A percentile compares a stretch with the other conserved stretches of the same genome.
Evolutionary conservation across 2,888 invertebrate genomes (phyloP).

Genomic region (Drosophila anomalata): DNA sequence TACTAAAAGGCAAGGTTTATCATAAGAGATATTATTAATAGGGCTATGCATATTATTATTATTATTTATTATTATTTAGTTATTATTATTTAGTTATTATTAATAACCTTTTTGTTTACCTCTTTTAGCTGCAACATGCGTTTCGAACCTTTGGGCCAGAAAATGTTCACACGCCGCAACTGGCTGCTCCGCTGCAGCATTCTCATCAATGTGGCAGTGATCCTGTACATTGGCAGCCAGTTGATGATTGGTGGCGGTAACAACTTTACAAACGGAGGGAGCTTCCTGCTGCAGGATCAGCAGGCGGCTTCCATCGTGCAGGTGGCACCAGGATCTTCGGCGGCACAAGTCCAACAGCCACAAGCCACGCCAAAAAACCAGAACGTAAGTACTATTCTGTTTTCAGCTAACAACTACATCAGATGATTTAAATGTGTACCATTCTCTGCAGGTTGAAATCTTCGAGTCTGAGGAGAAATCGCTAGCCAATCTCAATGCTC

Average conservation of each 20-base stretch:
- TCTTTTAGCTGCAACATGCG: constrained; percentile 74
- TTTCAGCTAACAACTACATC: too few relatives aligned
- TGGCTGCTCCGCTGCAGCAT: constrained; percentile 90
- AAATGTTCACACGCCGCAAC: constrained; percentile 87
- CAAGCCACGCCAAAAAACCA: constrained; percentile 64
- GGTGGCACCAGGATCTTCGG: constrained; percentile 41
- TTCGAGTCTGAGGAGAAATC: constrained; percentile 68
- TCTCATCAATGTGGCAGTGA: constrained; percentile 89
- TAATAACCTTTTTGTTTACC: constrained; percentile 1
- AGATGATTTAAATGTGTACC: too few relatives aligned
- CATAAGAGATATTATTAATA: background rate
- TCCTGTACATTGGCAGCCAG: constrained; percentile 89
- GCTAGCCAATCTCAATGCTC: constrained; percentile 38
- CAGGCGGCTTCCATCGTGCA: constrained; percentile 61
- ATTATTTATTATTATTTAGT: background rate
- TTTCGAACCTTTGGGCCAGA: constrained; percentile 81
- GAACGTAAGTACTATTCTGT: constrained; percentile 50
- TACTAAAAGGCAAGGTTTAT: constrained; percentile 40
- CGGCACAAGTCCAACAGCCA: constrained; percentile 41
- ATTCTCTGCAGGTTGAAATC: constrained; percentile 49
- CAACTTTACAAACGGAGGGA: constrained; percentile 80
- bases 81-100: too few relatives aligned
- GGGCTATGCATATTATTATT: background rate
- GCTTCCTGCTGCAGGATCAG: constrained; percentile 82
- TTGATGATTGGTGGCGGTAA: constrained; percentile 84